These are phyloP conservation scores for Stictonetta naevosa DNA, from an alignment of 2,113 vertebrate species.

Conservation along the genomic window DNA sequence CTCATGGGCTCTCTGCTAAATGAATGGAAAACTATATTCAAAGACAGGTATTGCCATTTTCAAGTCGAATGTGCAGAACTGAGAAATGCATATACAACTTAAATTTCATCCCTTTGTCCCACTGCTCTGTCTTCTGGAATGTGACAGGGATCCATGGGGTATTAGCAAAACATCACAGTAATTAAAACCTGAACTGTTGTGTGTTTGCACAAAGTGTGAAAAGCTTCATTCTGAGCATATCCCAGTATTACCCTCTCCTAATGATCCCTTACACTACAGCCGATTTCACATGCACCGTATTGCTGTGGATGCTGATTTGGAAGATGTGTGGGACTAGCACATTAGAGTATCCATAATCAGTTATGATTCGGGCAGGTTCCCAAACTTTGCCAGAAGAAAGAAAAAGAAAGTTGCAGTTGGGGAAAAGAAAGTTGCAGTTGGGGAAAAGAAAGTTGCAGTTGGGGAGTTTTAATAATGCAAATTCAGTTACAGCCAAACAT, in stretches of 20 bases:
- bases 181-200: neutral
- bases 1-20: neutral
- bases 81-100: neutral
- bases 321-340: neutral
- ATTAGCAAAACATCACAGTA: neutral
- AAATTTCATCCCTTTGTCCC: neutral
- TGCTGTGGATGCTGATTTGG: neutral
- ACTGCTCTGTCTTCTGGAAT: neutral
- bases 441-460: neutral
- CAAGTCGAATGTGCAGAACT: neutral
- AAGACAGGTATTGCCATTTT: neutral
- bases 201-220: neutral
- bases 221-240: neutral
- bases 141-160: neutral
- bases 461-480: neutral
- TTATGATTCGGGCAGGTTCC: neutral
- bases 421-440: neutral
- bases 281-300: accelerated
- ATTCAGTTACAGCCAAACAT: neutral
- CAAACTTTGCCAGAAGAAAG: neutral
- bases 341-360: neutral
- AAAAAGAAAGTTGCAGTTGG: neutral
- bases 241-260: neutral
- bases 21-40: neutral
- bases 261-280: accelerated